Evolutionary conservation across 2,888 invertebrate species (phyloP), one percentile per base, ranked within the genome.

Genomic region (Entomobrya proxima): DNA sequence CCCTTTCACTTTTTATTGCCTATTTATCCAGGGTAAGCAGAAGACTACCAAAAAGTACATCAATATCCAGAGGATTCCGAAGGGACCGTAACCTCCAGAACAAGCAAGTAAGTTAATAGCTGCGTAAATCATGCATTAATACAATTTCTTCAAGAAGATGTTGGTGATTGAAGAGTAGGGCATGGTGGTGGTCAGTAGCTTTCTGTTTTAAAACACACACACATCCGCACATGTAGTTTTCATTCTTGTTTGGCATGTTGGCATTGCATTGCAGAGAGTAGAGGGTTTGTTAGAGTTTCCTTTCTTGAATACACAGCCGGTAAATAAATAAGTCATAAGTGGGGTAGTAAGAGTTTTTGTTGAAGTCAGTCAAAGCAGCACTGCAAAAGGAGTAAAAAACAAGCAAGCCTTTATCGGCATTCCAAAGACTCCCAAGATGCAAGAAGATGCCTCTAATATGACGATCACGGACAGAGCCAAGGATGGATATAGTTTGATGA

Each of bases 101-200:
- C 9, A 15, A 13, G 6, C 79, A 67, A 24, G 67, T 50, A 52
- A 52, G 27, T 50, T 24, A 79, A 79, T 67, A 15, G 79, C 52
- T 67, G 40, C 67, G 47, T 79, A 61, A 79, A 79, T 79, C 79
- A 52, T 79, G 79, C 79, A 79, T 67, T 79, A 79, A 67, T 35
- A 50, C 50, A 79, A 50, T 79, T 67, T 67, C 61, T 35, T 15
- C 11, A 40, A 40, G 11, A 40, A 40, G n/a, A 47, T 15, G 11
- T 6, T 21, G 15, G 47, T 27, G 47, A 47, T 35, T 35, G 32
- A 61, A 61, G 9, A 61, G 13, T 1, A 30, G 27, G 21, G n/a
- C 30, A 35, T 35, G 7, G 18, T 32, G 1, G n/a, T n/a, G 35
- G 4, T 35, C 30, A n/a, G 64, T 18, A 35, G 4, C 15, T 64